These are phyloP conservation scores for Epirrhoe alternata DNA, from an alignment of 2,888 invertebrate genomes.

Conservation along the genomic window DNA sequence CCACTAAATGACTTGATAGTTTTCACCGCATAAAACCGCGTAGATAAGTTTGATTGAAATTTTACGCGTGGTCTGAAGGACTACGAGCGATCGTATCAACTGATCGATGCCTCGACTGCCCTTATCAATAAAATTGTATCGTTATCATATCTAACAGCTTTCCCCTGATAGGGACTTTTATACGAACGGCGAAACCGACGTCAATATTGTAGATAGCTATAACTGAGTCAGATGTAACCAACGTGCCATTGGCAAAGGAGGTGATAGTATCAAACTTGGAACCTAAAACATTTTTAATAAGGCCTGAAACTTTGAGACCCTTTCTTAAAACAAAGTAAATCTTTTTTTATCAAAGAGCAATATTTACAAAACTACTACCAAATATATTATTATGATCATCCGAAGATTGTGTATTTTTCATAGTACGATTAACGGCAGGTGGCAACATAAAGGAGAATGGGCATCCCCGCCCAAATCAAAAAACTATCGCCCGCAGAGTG, in stretches of 20 bases:
- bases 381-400: too few relatives aligned
- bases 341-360: too few relatives aligned
- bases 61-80: conserved; percentile 38
- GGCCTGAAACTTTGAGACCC: conserved; percentile 49
- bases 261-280: conserved; percentile 54
- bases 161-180: conserved; percentile 78
- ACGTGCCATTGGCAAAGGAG: conserved; percentile 56
- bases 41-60: conserved; percentile 47
- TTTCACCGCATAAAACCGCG: conserved; percentile 49
- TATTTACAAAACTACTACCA: too few relatives aligned
- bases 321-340: too few relatives aligned
- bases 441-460: too few relatives aligned
- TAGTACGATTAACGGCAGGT: too few relatives aligned
- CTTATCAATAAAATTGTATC: conserved; percentile 83
- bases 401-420: too few relatives aligned
- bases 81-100: conserved; percentile 66
- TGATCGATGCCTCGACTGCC: conserved; percentile 78
- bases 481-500: too few relatives aligned
- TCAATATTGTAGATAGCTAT: conserved; percentile 71
- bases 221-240: conserved; percentile 71
- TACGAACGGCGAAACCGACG: conserved; percentile 63
- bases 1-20: conserved; percentile 17
- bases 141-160: conserved; percentile 84
- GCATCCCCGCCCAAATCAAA: too few relatives aligned
- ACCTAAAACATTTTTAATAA: conserved; percentile 63